phyloP scores from a whole-genome alignment of 2,888 invertebrate species.

The Spodoptera picta region DNA sequence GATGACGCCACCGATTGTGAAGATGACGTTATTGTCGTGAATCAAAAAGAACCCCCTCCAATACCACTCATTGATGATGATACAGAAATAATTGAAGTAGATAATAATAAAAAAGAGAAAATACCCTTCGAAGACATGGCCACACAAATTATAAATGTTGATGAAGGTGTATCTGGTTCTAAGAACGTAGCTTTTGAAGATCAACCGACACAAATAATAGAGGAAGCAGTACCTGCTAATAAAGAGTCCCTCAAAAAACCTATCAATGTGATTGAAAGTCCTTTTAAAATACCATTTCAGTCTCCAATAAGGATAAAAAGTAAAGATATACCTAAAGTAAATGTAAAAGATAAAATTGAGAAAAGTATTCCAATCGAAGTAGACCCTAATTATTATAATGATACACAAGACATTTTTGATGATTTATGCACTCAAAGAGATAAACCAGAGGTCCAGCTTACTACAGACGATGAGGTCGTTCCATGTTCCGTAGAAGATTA shows the following conservation, averaged over 20 bases:
- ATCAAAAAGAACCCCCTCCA: slow-evolving; percentile 42
- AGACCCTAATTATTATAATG: slow-evolving; percentile 73
- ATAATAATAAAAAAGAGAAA: slow-evolving; percentile 31
- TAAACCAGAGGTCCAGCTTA: slow-evolving; percentile 20
- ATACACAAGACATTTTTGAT: slow-evolving; percentile 77
- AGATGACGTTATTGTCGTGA: slow-evolving; percentile 54
- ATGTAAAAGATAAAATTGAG: slow-evolving; percentile 44
- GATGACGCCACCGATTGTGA: slow-evolving; percentile 72
- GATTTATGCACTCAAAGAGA: slow-evolving; percentile 77
- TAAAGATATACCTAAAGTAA: slow-evolving; percentile 61
- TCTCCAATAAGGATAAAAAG: slow-evolving; percentile 70
- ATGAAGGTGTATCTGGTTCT: slow-evolving; percentile 24
- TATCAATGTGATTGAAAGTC: slow-evolving; percentile 62
- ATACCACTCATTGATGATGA: slow-evolving; percentile 49
- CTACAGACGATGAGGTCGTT: slow-evolving; percentile 56
- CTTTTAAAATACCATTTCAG: slow-evolving; percentile 76
- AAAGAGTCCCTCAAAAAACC: slow-evolving; percentile 23
- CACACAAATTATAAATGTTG: slow-evolving; percentile 67
- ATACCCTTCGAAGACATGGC: slow-evolving; percentile 64
- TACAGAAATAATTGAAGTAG: slow-evolving; percentile 55
- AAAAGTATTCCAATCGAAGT: slow-evolving; percentile 34
- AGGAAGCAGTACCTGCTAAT: slow-evolving; percentile 49
- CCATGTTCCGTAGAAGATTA: slow-evolving; percentile 64
- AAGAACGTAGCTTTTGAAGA: slow-evolving; percentile 62
- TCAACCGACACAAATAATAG: slow-evolving; percentile 70